phyloP scores from a whole-genome alignment of 1,140 invertebrate species.

The Ips typographus region DNA sequence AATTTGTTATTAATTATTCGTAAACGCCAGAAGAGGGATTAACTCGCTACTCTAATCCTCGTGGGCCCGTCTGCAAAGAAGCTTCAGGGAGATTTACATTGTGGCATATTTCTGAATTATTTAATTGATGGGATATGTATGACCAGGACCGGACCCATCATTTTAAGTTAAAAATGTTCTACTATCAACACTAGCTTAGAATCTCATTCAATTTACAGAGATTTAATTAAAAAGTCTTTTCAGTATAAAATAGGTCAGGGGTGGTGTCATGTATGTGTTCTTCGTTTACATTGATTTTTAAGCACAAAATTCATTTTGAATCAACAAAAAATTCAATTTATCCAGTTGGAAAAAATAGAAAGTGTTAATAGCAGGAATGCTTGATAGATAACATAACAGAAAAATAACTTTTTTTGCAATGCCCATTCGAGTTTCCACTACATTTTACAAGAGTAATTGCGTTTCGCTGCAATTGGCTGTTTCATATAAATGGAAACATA shows the following conservation, averaged over 20 bases:
- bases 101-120: constrained; percentile 5
- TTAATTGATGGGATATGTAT: not conserved
- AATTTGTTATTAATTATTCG: not conserved
- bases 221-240: constrained; percentile 29
- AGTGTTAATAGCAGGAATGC: too few relatives aligned
- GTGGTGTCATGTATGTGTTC: not conserved
- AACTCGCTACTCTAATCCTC: constrained; percentile 1
- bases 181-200: constrained; percentile 33
- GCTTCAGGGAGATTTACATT: not conserved
- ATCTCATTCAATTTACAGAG: constrained; percentile 29
- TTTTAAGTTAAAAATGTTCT: constrained; percentile 9
- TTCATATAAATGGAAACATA: constrained; percentile 20
- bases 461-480: constrained; percentile 23
- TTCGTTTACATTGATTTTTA: not conserved
- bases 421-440: constrained; percentile 6
- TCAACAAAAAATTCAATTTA: too few relatives aligned
- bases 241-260: constrained; percentile 19
- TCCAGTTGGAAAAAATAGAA: too few relatives aligned
- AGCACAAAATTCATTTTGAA: not conserved
- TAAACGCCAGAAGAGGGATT: not conserved
- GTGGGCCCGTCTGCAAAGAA: not conserved
- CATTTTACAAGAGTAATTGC: constrained; percentile 23
- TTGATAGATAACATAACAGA: too few relatives aligned
- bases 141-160: not conserved
- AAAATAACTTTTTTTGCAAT: not conserved